Percentiles rank a stretch among this genome's conserved stretches.
Conservation (phyloP, 2,888 invertebrate species). For the Carpatolechia fugitivella region DNA sequence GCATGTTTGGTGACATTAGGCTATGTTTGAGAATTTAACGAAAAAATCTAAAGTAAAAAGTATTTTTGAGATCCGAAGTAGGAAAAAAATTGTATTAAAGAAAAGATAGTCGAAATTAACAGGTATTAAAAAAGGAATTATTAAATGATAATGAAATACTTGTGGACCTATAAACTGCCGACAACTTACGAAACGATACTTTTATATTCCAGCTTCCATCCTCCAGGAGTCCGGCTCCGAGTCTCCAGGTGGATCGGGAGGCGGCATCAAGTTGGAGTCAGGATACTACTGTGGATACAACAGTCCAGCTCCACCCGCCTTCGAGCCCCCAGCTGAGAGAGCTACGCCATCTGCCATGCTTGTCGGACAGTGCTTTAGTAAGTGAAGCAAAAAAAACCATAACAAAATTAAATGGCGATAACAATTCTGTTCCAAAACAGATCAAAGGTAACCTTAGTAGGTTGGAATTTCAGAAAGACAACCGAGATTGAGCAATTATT, state of each 20-base stretch:
- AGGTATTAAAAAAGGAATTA: too few species aligned
- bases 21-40: too few species aligned
- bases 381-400: slow-evolving; percentile 46
- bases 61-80: too few species aligned
- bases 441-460: too few species aligned
- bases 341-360: slow-evolving; percentile 84
- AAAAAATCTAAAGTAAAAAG: too few species aligned
- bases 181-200: background rate
- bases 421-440: too few species aligned
- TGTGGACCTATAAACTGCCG: background rate
- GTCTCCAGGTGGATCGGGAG: slow-evolving; percentile 71
- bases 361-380: slow-evolving; percentile 88
- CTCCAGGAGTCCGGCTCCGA: slow-evolving; percentile 92
- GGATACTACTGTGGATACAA: slow-evolving; percentile 75
- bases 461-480: too few species aligned
- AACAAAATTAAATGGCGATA: too few species aligned
- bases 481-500: too few species aligned
- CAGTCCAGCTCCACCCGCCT: slow-evolving; percentile 68
- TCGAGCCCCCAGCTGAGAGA: slow-evolving; percentile 64
- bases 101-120: too few species aligned
- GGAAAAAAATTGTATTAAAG: too few species aligned
- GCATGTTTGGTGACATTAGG: too few species aligned
- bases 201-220: slow-evolving; percentile 90
- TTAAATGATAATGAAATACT: background rate
- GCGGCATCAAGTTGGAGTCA: slow-evolving; percentile 74